Evolutionary conservation across 2,113 vertebrate genomes (phyloP).

Genomic region (Charina bottae): DNA sequence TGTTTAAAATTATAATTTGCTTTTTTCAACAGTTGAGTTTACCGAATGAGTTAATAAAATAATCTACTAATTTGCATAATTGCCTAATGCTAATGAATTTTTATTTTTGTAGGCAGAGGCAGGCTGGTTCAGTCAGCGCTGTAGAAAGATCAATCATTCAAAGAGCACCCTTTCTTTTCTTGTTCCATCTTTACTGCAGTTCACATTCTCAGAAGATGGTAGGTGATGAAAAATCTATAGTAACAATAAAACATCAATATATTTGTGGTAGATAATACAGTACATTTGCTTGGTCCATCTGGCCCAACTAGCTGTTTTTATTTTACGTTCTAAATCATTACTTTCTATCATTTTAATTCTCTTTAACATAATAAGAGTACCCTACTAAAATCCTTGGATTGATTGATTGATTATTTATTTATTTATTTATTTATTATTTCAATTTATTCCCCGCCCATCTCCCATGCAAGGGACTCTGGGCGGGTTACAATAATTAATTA

Average conservation of each 20-base stretch:
- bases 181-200: slow-evolving; percentile 92
- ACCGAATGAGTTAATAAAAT: background rate
- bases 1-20: background rate
- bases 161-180: slow-evolving; percentile 93
- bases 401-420: too few species aligned
- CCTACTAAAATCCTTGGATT: background rate
- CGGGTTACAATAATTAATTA: too few species aligned
- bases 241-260: background rate
- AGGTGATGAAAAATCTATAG: slow-evolving; percentile 50
- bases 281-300: background rate
- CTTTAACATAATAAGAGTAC: background rate
- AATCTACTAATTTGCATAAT: background rate
- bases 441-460: too few species aligned
- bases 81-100: background rate
- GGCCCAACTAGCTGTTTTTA: background rate
- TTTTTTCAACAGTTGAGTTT: background rate
- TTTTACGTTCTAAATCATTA: background rate
- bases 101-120: slow-evolving; percentile 86
- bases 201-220: slow-evolving; percentile 98
- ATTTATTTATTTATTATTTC: too few species aligned
- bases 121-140: slow-evolving; percentile 96
- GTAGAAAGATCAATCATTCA: slow-evolving; percentile 97
- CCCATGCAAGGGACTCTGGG: too few species aligned
- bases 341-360: background rate
- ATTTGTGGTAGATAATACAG: background rate